Evolutionary conservation across 2,888 invertebrate genomes (phyloP).

Genomic region (Drosophila ezoana): DNA sequence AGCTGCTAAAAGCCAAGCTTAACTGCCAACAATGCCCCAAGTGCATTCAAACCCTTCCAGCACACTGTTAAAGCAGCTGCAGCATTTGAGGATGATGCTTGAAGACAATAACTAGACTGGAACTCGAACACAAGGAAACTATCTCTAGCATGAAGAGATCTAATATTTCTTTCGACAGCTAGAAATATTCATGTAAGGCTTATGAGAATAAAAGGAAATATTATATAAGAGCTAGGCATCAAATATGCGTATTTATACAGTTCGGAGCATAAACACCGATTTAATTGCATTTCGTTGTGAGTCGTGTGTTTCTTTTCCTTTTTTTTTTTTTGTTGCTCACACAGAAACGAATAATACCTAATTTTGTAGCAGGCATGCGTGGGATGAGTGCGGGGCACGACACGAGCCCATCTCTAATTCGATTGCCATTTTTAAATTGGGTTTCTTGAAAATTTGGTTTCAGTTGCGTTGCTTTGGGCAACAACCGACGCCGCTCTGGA

Average conservation of each 20-base stretch:
- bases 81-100: neutral
- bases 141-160: too few species aligned
- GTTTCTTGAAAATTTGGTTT: slow-evolving; percentile 38
- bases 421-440: slow-evolving; percentile 15
- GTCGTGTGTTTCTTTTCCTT: too few species aligned
- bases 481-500: slow-evolving; percentile 32
- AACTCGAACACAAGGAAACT: neutral
- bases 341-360: neutral
- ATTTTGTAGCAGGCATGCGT: neutral
- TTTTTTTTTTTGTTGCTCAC: neutral
- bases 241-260: too few species aligned
- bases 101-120: neutral
- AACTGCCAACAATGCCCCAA: neutral
- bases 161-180: too few species aligned
- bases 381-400: neutral
- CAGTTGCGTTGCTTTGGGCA: slow-evolving; percentile 15
- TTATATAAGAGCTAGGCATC: too few species aligned
- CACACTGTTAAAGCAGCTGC: neutral
- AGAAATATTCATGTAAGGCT: too few species aligned
- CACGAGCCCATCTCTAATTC: neutral
- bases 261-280: too few species aligned
- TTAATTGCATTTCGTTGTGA: too few species aligned
- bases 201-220: too few species aligned
- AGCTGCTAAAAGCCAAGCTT: neutral
- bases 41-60: neutral